Evolutionary conservation across 2,888 invertebrate genomes (phyloP).

Genomic region (Griposia aprilina): DNA sequence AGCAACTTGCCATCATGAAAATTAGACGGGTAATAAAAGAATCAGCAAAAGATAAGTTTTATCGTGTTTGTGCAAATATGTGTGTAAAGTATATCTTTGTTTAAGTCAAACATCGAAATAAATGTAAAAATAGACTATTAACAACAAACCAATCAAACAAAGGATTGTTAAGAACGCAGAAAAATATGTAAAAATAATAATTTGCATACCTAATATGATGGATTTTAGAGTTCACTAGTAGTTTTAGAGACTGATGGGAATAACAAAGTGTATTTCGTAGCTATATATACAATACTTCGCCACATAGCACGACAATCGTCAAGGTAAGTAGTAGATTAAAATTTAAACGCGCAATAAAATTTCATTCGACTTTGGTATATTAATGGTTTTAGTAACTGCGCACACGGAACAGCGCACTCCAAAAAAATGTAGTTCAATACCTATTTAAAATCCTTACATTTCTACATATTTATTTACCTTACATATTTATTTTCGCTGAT

Average conservation of each 20-base stretch:
- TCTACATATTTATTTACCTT: too few species aligned
- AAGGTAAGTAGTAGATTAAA: slow-evolving; percentile 14
- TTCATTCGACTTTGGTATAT: not conserved
- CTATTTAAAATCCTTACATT: slow-evolving; percentile 31
- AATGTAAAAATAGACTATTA: slow-evolving; percentile 38
- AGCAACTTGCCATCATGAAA: slow-evolving; percentile 30
- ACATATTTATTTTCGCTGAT: slow-evolving; percentile 50
- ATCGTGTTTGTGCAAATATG: slow-evolving; percentile 36
- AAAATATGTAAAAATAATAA: not conserved
- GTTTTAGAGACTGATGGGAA: not conserved
- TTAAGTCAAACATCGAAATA: slow-evolving; percentile 16
- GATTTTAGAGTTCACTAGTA: not conserved
- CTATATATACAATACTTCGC: not conserved
- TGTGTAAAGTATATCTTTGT: not conserved
- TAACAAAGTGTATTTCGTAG: not conserved
- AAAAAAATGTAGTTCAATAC: slow-evolving; percentile 21
- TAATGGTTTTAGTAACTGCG: slow-evolving; percentile 21
- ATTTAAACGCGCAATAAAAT: slow-evolving; percentile 17
- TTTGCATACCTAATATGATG: not conserved
- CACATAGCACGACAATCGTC: not conserved
- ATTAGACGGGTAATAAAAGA: slow-evolving; percentile 39
- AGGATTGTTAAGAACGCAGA: slow-evolving; percentile 9
- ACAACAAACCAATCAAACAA: slow-evolving; percentile 10
- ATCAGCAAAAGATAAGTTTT: slow-evolving; percentile 41
- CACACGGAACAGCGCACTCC: slow-evolving; percentile 12